Evolutionary conservation across 2,113 vertebrate species (phyloP).

Genomic region (Psittacula cyanocephala): DNA sequence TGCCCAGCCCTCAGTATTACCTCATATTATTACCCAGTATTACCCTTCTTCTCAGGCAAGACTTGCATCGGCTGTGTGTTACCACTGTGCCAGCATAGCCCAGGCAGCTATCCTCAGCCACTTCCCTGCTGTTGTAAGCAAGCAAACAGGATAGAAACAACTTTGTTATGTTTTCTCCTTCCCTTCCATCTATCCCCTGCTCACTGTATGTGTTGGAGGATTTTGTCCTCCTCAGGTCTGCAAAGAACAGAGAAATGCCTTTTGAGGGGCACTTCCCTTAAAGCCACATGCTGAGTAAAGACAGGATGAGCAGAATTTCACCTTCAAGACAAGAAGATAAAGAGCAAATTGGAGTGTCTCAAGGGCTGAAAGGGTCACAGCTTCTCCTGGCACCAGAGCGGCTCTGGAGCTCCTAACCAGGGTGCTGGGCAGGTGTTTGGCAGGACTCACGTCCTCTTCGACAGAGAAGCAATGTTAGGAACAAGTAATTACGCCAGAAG

Average conservation of each 20-base stretch:
- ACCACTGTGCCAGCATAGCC: background rate
- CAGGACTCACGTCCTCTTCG: background rate
- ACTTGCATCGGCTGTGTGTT: background rate
- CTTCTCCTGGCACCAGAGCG: background rate
- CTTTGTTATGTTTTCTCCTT: fast-evolving
- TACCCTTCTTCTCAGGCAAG: background rate
- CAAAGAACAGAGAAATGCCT: background rate
- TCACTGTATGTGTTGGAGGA: fast-evolving
- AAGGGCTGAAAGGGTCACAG: background rate
- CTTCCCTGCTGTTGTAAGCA: background rate
- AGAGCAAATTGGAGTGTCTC: background rate
- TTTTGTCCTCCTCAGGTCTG: background rate
- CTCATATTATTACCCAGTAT: background rate
- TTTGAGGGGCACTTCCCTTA: background rate
- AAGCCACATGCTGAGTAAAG: background rate
- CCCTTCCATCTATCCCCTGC: background rate
- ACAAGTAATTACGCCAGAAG: background rate
- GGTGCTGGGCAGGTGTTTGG: background rate
- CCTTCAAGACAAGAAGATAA: background rate
- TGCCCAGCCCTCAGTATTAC: background rate
- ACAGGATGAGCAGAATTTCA: background rate
- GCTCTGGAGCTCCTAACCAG: background rate
- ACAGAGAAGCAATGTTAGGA: background rate
- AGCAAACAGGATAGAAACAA: background rate
- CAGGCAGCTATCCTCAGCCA: background rate